Base-by-base conservation (phyloP, 2,113 vertebrate genomes). In the Neogale vison region DNA sequence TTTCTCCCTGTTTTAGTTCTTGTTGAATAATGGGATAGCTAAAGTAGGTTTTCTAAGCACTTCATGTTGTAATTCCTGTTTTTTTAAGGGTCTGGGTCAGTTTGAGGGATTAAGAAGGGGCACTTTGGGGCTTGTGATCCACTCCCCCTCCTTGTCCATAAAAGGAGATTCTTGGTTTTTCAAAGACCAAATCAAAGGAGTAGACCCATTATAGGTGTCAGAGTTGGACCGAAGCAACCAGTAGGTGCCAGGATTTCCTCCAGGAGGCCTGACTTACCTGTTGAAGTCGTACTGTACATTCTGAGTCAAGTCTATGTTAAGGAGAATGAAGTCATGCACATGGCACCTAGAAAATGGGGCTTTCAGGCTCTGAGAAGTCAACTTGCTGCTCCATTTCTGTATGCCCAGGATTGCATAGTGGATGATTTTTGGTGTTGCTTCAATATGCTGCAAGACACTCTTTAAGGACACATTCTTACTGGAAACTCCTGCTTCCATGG, bases 231-330 rank as follows among this genome's bases (percentile, higher is more conserved):
- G 14, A 57, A 36, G 39, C 3, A n/a, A 7, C 45, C 45, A 31
- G n/a, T 4, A 36, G 21, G 18, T 29, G 3, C 17, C 39, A 65
- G 59, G 34, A 29, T 50, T 71, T 10, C 17, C 1, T 45, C 61
- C 52, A n/a, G 9, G 72, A 67, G 34, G 86, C 42, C 67, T 23
- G 14, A n/a, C 99, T 96, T 98, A 99, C 99, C 99, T 99, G 98
- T 99, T 99, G 3, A 99, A 99, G 98, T 99, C 99, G 63, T 99
- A 99, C 98, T 99, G 99, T 85, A 99, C 99, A 4, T 99, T 99
- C 98, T 99, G 99, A 4, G 99, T 99, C 98, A 99, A 98, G 98
- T 99, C 99, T 96, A 99, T 99, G 83, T 99, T 99, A 79, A 99
- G 99, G 98, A 99, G 98, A 93, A 99, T 98, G 79, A 99, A 99